These are phyloP conservation scores for Chelonus formosanus DNA, from an alignment of 2,888 invertebrate genomes.

Conservation along the genomic window DNA sequence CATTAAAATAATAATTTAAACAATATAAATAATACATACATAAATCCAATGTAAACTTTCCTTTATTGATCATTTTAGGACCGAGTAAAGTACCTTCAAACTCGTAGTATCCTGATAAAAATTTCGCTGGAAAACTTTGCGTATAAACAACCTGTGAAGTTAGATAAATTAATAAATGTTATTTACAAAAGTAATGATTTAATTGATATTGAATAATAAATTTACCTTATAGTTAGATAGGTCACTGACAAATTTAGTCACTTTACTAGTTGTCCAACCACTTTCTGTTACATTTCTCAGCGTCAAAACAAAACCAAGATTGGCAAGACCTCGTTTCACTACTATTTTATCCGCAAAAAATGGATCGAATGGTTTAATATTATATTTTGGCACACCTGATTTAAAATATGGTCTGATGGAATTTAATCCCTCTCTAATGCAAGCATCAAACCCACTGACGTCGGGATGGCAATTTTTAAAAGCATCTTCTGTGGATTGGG, in stretches of 20 bases:
- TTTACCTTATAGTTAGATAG: conserved; percentile 57
- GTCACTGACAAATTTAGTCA: conserved; percentile 76
- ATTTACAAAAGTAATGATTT: background rate
- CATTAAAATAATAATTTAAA: too few relatives aligned
- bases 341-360: conserved; percentile 76
- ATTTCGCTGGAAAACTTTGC: conserved; percentile 85
- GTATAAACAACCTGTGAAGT: conserved; percentile 71
- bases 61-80: conserved; percentile 71
- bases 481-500: conserved; percentile 59
- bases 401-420: conserved; percentile 76
- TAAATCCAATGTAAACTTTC: conserved; percentile 79
- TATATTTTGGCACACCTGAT: conserved; percentile 77
- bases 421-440: conserved; percentile 78
- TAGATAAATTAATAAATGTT: conserved; percentile 29
- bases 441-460: conserved; percentile 74
- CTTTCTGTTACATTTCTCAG: conserved; percentile 79
- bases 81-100: conserved; percentile 73
- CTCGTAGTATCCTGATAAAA: conserved; percentile 75
- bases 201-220: background rate
- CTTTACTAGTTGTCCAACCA: conserved; percentile 80
- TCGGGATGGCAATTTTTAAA: conserved; percentile 72
- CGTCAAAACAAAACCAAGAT: conserved; percentile 75
- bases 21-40: conserved; percentile 63
- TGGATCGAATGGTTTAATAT: conserved; percentile 81
- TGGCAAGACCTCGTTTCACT: conserved; percentile 71